These are phyloP conservation scores for Sebastolobus alascanus DNA, from an alignment of 2,797 vertebrate species.

Conservation along the genomic window DNA sequence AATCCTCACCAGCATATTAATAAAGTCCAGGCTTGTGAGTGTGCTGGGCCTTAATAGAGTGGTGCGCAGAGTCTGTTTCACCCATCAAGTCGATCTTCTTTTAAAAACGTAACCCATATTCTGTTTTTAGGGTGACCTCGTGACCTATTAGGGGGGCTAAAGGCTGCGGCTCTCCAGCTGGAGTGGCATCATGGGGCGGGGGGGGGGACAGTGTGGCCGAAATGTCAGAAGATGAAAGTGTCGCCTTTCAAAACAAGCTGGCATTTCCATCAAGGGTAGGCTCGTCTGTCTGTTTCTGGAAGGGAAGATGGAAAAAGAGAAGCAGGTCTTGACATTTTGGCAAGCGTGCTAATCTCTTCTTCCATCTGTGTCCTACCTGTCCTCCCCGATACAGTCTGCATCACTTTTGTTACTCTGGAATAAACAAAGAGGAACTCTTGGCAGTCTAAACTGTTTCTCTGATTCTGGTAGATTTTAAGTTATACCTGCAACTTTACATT, in stretches of 20 bases:
- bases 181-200: neutral
- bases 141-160: slow-evolving; percentile 15
- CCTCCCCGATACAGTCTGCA: neutral
- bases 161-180: slow-evolving; percentile 1
- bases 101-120: slow-evolving; percentile 46
- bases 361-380: slow-evolving; percentile 36
- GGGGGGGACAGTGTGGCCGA: slow-evolving; percentile 18
- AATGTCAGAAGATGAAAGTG: slow-evolving; percentile 80
- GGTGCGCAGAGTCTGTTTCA: neutral
- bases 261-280: slow-evolving; percentile 69
- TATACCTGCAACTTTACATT: neutral
- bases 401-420: slow-evolving; percentile 19
- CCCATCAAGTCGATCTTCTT: neutral
- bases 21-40: neutral
- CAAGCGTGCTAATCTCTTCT: slow-evolving; percentile 12
- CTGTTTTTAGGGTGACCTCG: slow-evolving; percentile 43
- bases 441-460: neutral
- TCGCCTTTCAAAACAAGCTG: slow-evolving; percentile 85
- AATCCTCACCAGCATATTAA: slow-evolving; percentile 43
- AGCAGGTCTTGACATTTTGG: slow-evolving; percentile 50
- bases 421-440: neutral
- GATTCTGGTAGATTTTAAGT: neutral
- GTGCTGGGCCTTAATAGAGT: neutral
- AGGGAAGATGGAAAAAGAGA: slow-evolving; percentile 56
- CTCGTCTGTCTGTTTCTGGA: slow-evolving; percentile 51